These are phyloP conservation scores for Eulemur macaco DNA, from an alignment of 2,113 vertebrate genomes.

Conservation along the genomic window DNA sequence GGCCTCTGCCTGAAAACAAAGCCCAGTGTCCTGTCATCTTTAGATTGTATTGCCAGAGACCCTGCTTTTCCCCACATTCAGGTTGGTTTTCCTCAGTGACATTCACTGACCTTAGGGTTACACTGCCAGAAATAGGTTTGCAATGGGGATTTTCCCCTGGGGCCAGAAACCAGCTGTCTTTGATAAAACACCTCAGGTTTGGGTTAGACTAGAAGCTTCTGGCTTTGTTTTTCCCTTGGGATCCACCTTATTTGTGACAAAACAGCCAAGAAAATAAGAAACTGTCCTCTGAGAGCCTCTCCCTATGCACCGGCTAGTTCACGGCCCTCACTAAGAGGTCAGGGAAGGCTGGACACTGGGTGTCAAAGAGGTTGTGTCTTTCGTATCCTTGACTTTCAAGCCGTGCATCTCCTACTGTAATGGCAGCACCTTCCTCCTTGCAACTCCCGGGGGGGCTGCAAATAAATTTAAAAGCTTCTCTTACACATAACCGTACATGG, in stretches of 20 bases:
- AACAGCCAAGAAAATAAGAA: background rate
- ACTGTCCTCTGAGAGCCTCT: background rate
- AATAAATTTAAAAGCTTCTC: constrained; percentile 65
- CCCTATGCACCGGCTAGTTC: background rate
- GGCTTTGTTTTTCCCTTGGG: background rate
- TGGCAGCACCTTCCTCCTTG: constrained; percentile 59
- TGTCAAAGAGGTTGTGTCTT: background rate
- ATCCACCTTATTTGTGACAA: background rate
- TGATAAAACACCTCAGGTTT: background rate
- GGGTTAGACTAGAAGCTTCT: background rate
- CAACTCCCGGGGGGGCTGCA: background rate
- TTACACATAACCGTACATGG: constrained; percentile 53
- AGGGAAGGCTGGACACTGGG: background rate
- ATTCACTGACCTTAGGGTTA: background rate
- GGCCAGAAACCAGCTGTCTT: background rate
- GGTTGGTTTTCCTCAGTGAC: background rate
- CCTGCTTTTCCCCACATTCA: background rate
- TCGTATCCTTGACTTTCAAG: background rate
- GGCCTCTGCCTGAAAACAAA: background rate
- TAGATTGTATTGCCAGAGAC: background rate
- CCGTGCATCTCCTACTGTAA: constrained; percentile 6
- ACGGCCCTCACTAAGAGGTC: background rate
- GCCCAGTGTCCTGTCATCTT: background rate
- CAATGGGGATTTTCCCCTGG: background rate
- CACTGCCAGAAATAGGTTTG: background rate